phyloP scores from a whole-genome alignment of 2,113 vertebrate species.

The Speoplatyrhinus poulsoni region DNA sequence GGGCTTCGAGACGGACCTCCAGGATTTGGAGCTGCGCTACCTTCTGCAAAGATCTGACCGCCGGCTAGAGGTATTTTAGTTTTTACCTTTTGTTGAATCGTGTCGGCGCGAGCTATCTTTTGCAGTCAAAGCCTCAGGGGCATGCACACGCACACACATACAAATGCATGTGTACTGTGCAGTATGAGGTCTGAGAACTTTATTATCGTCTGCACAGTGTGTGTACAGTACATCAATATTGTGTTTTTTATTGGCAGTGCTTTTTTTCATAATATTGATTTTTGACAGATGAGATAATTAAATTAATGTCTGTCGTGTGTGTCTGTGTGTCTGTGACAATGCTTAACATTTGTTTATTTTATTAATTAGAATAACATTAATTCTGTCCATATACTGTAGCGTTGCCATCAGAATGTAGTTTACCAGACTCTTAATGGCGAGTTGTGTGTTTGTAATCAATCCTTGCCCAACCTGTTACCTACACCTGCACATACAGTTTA shows the following conservation, averaged over 20 bases:
- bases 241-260: background rate
- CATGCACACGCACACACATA: too few relatives aligned
- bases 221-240: too few relatives aligned
- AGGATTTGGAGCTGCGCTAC: slow-evolving; percentile 92
- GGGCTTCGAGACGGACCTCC: slow-evolving; percentile 94
- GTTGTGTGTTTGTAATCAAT: background rate
- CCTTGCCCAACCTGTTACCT: too few relatives aligned
- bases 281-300: background rate
- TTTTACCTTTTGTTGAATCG: slow-evolving; percentile 35
- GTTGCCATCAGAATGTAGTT: too few relatives aligned
- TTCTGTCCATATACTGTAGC: too few relatives aligned
- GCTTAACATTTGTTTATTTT: too few relatives aligned
- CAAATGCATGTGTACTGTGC: too few relatives aligned
- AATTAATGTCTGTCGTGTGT: background rate
- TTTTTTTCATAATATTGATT: background rate
- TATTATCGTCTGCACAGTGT: too few relatives aligned
- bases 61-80: slow-evolving; percentile 79
- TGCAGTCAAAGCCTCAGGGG: slow-evolving; percentile 12
- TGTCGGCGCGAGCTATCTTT: slow-evolving; percentile 20
- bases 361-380: too few relatives aligned
- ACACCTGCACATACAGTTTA: background rate
- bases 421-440: background rate
- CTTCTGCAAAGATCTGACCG: slow-evolving; percentile 89
- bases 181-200: too few relatives aligned
- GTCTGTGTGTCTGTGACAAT: too few relatives aligned